Conservation (phyloP, 2,113 vertebrate species). For the Poeciliopsis occidentalis region DNA sequence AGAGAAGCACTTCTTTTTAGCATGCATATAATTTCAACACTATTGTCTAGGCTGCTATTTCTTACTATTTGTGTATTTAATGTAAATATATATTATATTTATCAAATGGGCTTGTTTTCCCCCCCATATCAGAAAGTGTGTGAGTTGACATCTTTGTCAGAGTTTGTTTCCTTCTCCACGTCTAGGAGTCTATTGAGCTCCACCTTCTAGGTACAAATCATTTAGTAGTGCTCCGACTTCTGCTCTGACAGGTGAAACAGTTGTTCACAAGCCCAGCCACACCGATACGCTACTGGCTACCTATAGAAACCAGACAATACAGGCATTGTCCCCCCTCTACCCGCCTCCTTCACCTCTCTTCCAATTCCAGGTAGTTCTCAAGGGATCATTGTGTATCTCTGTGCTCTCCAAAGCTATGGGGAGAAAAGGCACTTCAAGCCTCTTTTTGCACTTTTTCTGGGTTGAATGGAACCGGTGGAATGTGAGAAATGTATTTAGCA, state of each 20-base stretch:
- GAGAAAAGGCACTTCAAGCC: slow-evolving; percentile 51
- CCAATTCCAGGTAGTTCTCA: slow-evolving; percentile 73
- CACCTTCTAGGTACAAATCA: slow-evolving; percentile 45
- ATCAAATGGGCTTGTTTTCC: slow-evolving; percentile 62
- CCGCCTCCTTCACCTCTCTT: neutral
- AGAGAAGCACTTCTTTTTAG: slow-evolving; percentile 84
- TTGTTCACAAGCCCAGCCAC: slow-evolving; percentile 66
- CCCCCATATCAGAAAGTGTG: slow-evolving; percentile 53
- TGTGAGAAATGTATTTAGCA: slow-evolving; percentile 78
- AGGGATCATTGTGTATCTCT: slow-evolving; percentile 73
- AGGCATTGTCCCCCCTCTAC: slow-evolving; percentile 53
- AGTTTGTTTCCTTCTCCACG: slow-evolving; percentile 31
- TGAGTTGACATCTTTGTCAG: slow-evolving; percentile 56
- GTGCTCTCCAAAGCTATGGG: slow-evolving; percentile 36
- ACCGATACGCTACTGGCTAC: slow-evolving; percentile 53
- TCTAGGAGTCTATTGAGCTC: slow-evolving; percentile 28
- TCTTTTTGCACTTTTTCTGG: slow-evolving; percentile 75
- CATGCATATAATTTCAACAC: slow-evolving; percentile 83
- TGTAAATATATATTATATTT: slow-evolving; percentile 85
- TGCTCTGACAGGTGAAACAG: slow-evolving; percentile 59
- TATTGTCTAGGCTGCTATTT: slow-evolving; percentile 87
- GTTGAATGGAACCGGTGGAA: slow-evolving; percentile 75
- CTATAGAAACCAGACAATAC: slow-evolving; percentile 75
- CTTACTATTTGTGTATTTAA: slow-evolving; percentile 83
- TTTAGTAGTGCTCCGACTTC: slow-evolving; percentile 35